Evolutionary conservation across 2,113 vertebrate species (phyloP), one percentile per base, ranked within the genome.

Genomic region (Urocitellus parryii): DNA sequence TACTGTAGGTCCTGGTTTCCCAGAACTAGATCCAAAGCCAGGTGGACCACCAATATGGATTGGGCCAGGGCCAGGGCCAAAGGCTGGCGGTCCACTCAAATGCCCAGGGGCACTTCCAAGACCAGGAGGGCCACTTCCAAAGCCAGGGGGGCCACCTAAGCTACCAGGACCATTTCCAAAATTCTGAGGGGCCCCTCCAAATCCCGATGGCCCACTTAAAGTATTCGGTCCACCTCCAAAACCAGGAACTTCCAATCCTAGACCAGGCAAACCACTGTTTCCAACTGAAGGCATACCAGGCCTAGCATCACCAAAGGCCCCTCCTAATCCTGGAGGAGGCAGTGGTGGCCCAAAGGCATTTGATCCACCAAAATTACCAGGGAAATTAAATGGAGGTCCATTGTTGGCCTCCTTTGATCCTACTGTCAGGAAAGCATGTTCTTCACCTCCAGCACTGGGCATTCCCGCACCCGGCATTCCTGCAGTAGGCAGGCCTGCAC

Each of bases 321-420:
- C 98, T 90, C 99, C 99, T 93, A 99, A 98, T 70, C 99, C 99
- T 53, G 99, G 99, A 16, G 99, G 99, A 73, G 99, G 99, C 8
- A 99, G 99, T 70, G 99, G 99, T 53, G 99, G 99, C 76, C 99
- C 99, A 92, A 99, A 99, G 0, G 99, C 99, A 81, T 99, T 99
- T 63, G 99, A 99, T 27, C 99, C 99, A 2, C 99, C 97, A 95
- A 99, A 99, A 96, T 98, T 99, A 98, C 95, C 98, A 98, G 98
- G 99, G 97, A 97, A 99, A 89, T 99, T 99, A 98, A 99, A 99
- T 0, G 99, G 99, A 95, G 99, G 99, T 86, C 99, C 98, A 72
- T 98, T 99, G 96, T 98, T 99, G 74, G 99, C 98, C 80, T 99
- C 99, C 88, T 99, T 99, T 97, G 99, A 97, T 32, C 98, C 99